Base-by-base conservation (phyloP, 2,113 vertebrate species). In the Entomyzon cyanotis region DNA sequence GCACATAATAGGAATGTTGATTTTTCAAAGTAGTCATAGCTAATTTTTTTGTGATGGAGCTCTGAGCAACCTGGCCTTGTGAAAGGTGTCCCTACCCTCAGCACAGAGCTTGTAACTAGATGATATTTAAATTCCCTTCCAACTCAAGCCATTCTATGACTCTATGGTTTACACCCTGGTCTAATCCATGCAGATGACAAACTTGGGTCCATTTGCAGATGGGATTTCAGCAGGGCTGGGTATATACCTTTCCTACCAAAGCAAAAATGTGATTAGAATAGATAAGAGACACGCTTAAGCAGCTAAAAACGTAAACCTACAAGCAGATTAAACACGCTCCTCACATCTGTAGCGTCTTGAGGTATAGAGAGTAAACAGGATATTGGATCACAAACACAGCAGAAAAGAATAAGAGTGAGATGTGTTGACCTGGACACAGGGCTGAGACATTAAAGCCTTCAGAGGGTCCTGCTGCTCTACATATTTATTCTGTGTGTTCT, bases 401-500 rank as follows among this genome's bases (percentile, higher is more conserved):
- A 94, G 35, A 79, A 63, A 79, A 73, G 46, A 75, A 30, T n/a
- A 31, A 31, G 24, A 59, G n/a, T 77, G 55, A 63, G 22, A 17
- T 53, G 10, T 71, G 39, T 35, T 78, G 46, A 80, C 11, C 24
- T 21, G 49, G 18, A 17, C 35, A 59, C 15, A 79, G 41, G 69
- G 7, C 4, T 67, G 39, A 15, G 17, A 37, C 0, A 1, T 71
- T 63, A 88, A 68, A 79, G 15, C 56, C 44, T 60, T 82, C 67
- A 83, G 63, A 86, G 35, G 12, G 42, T 87, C 37, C 41, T 84
- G 64, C 78, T 84, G 39, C 21, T 73, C 41, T 81, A 28, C 30
- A 27, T 89, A 73, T 89, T 78, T 93, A 78, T 93, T 77, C 70
- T 78, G n/a, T 75, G 68, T 82, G 37, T 68, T 89, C 55, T 78